Percentiles rank a stretch among this genome's conserved stretches.
phyloP scores from a whole-genome alignment of 2,113 vertebrate species.

The Tympanuchus pallidicinctus region DNA sequence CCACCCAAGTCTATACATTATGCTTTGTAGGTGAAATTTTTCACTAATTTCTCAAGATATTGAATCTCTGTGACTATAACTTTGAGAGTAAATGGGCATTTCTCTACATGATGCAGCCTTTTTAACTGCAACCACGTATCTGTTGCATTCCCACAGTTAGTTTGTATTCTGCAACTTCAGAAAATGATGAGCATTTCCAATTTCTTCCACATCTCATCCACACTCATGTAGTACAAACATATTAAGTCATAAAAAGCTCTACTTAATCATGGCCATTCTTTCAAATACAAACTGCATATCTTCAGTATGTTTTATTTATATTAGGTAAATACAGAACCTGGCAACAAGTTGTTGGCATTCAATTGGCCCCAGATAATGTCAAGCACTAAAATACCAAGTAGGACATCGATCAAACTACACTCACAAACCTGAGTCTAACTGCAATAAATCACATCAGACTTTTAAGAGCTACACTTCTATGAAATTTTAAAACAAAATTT shows the following conservation, averaged over 20 bases:
- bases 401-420: neutral
- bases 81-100: neutral
- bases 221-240: neutral
- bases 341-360: neutral
- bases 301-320: neutral
- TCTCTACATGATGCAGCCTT: neutral
- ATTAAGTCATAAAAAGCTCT: neutral
- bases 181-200: neutral
- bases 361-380: neutral
- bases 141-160: neutral
- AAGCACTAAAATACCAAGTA: neutral
- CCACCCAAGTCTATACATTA: neutral
- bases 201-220: neutral
- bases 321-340: neutral
- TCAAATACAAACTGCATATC: neutral
- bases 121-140: neutral
- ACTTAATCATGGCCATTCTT: neutral
- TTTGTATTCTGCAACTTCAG: neutral
- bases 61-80: neutral
- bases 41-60: neutral
- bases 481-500: neutral
- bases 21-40: neutral
- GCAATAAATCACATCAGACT: neutral
- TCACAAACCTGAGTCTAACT: neutral
- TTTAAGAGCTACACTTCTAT: neutral